These are phyloP conservation scores for Drosophila funebris DNA, from an alignment of 1,140 invertebrate species.

Conservation along the genomic window DNA sequence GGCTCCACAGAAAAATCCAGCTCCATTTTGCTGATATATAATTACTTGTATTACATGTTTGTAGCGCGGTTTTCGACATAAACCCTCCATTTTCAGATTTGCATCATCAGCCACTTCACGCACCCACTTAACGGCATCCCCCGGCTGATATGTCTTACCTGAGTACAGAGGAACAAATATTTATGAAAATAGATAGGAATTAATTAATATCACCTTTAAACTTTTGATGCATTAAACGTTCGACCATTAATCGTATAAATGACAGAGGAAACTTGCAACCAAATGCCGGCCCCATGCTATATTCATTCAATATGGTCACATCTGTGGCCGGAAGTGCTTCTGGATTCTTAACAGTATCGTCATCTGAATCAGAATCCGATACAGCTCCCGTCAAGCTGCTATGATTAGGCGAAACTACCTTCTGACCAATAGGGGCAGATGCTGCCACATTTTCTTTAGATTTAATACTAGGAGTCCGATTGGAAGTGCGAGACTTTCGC, in stretches of 20 bases:
- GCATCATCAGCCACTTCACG: constrained; percentile 53
- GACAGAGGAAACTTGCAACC: constrained; percentile 55
- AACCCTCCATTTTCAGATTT: constrained; percentile 44
- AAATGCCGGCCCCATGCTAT: constrained; percentile 61
- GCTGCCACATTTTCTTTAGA: not conserved
- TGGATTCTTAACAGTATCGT: not conserved
- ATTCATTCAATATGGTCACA: constrained; percentile 58
- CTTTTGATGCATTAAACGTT: constrained; percentile 11
- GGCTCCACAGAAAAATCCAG: constrained; percentile 54
- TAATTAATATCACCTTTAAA: constrained; percentile 8
- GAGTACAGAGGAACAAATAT: not conserved
- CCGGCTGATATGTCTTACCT: constrained; percentile 41
- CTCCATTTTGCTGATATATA: constrained; percentile 64
- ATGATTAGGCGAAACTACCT: not conserved
- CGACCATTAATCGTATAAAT: constrained; percentile 36
- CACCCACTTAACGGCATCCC: constrained; percentile 52
- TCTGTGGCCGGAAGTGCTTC: constrained; percentile 38
- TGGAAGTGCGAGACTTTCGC: not conserved
- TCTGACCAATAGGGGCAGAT: not conserved
- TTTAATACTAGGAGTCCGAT: not conserved
- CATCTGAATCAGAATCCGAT: constrained; percentile 13
- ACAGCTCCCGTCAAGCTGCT: not conserved
- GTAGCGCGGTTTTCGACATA: constrained; percentile 30
- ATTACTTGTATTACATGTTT: constrained; percentile 60
- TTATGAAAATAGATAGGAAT: not conserved